Evolutionary conservation across 2,113 vertebrate species (phyloP), one percentile per base, ranked within the genome.

Genomic region (Lipophrys pholis): DNA sequence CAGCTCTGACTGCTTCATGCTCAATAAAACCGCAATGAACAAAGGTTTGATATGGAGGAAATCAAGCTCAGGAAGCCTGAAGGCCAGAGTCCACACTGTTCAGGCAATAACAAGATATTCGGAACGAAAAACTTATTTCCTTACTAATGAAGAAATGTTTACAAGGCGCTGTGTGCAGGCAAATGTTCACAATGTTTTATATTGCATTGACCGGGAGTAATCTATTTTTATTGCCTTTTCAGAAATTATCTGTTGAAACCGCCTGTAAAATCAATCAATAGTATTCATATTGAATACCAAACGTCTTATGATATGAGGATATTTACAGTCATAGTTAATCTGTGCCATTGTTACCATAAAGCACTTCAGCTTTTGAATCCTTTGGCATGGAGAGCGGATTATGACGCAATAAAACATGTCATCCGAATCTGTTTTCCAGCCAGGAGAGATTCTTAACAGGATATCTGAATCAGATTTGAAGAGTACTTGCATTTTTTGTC

Each of bases 271-370:
- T 45, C 43, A 45, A 12, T 45, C 43, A 6, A 45, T 45, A 12
- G 11, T 30, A 30, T 30, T 45, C 3, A 12, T 14, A 45, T 12
- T 45, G 43, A 30, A 30, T 30, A 30, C 21, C 21, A 30, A 30
- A 30, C 2, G 21, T 30, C 4, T 69, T 77, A 68, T 50, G 56
- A 80, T 67, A 15, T 21, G 6, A 48, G 21, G 11, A 52, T 60
- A 75, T 30, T 78, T 62, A 43, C 54, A 55, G 43, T 50, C 50
- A 48, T 55, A 14, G 1, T 52, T 73, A 16, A 48, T 43, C 49
- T 39, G 61, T 55, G 45, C 15, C 46, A 54, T 50, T 30, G 40
- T 49, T 49, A 11, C 36, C 40, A 52, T 75, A 59, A 77, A 56
- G 55, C 39, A 50, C 40, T 8, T 12, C 36, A 58, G 40, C 9